Evolutionary conservation across 1,140 invertebrate genomes (phyloP), one percentile per base, ranked within the genome.

Genomic region (Hylaeus anthracinus): DNA sequence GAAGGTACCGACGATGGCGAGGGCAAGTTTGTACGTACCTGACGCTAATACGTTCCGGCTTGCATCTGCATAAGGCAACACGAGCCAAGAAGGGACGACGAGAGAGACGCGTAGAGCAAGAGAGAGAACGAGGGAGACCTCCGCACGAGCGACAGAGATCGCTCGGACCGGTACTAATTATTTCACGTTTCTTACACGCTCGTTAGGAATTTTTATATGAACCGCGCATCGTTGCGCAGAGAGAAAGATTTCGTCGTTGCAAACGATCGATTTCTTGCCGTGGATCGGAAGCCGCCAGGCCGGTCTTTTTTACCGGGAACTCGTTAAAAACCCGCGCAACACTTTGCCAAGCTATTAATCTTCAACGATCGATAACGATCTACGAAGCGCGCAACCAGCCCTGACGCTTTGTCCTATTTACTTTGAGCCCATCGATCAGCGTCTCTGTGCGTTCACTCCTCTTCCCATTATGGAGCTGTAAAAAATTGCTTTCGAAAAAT

Each of bases 171-270:
- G 78, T 72, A 87, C 83, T 89, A 89, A 90, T 90, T 89, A 88
- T 90, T 86, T 85, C 80, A 56, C 81, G 72, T 89, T 89, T 87
- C 85, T 89, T 85, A 87, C 85, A 88, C 82, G 85, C 82, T 90
- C 81, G 88, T 90, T 89, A 89, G 84, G 71, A 80, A 85, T 88
- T 86, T 83, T 87, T 87, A 48, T 64, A 71, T 56, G 75, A 67
- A 45, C 61, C 61, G 45, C 53, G 60, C 66, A 66, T 67, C 45
- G 64, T 60, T 43, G n/a, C 48, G 10, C n/a, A 48, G 6, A 6
- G 14, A n/a, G 51, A 6, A 14, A 60, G 45, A 66, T 75, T 80
- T 75, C 12, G 39, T 66, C 26, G 48, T 10, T 26, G 26, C n/a
- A 51, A 73, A 56, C 70, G 75, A 71, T 67, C 81, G 65, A 39